Evolutionary conservation across 2,113 vertebrate species (phyloP).

Genomic region (Sterrhoptilus dennistouni): DNA sequence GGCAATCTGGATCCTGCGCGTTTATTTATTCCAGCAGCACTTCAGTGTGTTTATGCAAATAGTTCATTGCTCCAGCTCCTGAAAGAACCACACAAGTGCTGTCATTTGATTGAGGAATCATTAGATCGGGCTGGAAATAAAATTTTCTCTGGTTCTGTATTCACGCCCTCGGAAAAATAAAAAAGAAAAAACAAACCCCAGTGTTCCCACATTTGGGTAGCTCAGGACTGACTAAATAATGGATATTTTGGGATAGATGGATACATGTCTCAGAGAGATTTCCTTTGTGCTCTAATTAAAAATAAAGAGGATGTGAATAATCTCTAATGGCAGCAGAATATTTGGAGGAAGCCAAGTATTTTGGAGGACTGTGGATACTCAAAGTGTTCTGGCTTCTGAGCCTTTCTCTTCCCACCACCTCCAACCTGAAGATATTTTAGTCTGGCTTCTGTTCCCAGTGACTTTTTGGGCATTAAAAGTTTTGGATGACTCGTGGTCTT

Average conservation of each 20-base stretch:
- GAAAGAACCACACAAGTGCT: neutral
- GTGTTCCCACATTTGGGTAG: neutral
- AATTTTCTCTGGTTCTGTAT: neutral
- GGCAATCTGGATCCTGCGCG: neutral
- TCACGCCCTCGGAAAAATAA: neutral
- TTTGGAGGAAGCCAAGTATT: neutral
- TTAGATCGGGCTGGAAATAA: neutral
- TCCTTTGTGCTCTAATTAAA: neutral
- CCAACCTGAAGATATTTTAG: neutral
- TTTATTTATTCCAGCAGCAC: conserved; percentile 2
- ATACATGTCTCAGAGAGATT: neutral
- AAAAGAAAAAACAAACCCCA: neutral
- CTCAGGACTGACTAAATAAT: neutral
- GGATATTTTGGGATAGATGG: neutral
- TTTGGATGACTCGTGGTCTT: neutral
- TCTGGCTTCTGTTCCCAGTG: neutral
- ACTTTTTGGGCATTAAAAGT: neutral
- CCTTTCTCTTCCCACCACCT: neutral
- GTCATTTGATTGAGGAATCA: neutral
- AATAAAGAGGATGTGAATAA: neutral
- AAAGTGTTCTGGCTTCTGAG: neutral
- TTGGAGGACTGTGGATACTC: neutral
- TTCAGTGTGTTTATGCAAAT: conserved; percentile 38
- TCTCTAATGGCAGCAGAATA: neutral
- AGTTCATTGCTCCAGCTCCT: neutral